Base-by-base conservation (phyloP, 1,140 invertebrate genomes). In the Carposina sasakii region DNA sequence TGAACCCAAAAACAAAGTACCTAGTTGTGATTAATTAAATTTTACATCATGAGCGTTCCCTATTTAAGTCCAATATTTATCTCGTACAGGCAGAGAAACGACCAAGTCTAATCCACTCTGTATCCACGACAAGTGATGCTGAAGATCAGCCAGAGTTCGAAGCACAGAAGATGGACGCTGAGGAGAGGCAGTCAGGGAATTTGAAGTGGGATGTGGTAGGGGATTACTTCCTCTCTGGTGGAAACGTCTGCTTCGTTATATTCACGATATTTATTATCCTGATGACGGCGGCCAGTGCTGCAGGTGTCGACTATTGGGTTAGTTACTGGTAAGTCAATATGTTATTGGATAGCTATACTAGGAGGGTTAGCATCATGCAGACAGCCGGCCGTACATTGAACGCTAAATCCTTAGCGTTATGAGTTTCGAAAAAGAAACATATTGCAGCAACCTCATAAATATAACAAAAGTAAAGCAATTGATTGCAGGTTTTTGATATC, bases 261-360 rank as follows among this genome's bases (percentile, higher is more conserved):
- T 53, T 87, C 1, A 65, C 76, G 1, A 59, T 88, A 3, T 10
- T 81, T 74, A n/a, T 81, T 79, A 52, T 71, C 66, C 15, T 88
- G 16, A 40, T 88, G 4, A 82, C 88, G 4, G 86, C 89, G 23
- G 63, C 76, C 1, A 65, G 74, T 4, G 87, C 81, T 6, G 89
- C 85, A 28, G 85, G 84, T 0, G 87, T 86, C 21, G 93, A 95
- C 73, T 92, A 89, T 60, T 94, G 92, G 92, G 73, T 93, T 0
- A 89, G 90, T 17, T 88, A 87, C 46, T 94, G 92, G 93, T 87
- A 68, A 68, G 56, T 48, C 17, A 17, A 21, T 34, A 1, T 34
- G 19, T 9, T 2, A 34, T 15, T 10, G 12, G 30, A 3, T 6
- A 33, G 10, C 3, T 10, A 33, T 8, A 26, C 5, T 6, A 26